Conservation (phyloP, 2,113 vertebrate genomes). For the Ageneiosus marmoratus region DNA sequence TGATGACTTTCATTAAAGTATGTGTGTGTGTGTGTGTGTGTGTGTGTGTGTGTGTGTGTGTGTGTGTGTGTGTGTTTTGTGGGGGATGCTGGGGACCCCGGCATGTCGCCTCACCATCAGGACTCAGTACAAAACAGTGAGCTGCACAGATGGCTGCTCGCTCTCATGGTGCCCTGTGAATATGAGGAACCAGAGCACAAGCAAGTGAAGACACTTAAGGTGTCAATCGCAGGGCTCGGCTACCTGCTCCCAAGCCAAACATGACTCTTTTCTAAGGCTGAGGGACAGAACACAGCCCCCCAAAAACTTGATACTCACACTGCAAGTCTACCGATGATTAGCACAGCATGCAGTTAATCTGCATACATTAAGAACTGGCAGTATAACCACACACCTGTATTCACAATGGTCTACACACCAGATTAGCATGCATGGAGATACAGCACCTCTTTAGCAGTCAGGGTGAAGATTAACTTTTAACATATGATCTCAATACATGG, state of each 20-base stretch:
- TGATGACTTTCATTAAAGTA: slow-evolving; percentile 50
- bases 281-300: slow-evolving; percentile 9
- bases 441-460: not conserved
- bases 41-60: slow-evolving; percentile 23
- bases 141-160: slow-evolving; percentile 46
- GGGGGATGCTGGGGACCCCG: slow-evolving; percentile 15
- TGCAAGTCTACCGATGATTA: slow-evolving; percentile 24
- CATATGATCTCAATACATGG: not conserved
- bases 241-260: slow-evolving; percentile 4
- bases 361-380: slow-evolving; percentile 27
- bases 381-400: slow-evolving; percentile 21
- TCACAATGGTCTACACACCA: not conserved
- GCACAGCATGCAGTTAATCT: slow-evolving; percentile 21
- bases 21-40: slow-evolving; percentile 18
- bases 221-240: slow-evolving; percentile 34
- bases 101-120: slow-evolving; percentile 17
- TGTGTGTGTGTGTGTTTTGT: too few relatives aligned
- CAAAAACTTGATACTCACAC: not conserved
- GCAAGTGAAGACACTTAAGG: slow-evolving; percentile 42
- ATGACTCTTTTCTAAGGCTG: slow-evolving; percentile 14
- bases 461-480: not conserved
- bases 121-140: slow-evolving; percentile 20
- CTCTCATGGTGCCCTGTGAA: slow-evolving; percentile 13
- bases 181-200: slow-evolving; percentile 3
- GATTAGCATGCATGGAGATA: not conserved